Evolutionary conservation across 2,888 invertebrate genomes (phyloP), one percentile per base, ranked within the genome.

Genomic region (Malacosoma neustria): DNA sequence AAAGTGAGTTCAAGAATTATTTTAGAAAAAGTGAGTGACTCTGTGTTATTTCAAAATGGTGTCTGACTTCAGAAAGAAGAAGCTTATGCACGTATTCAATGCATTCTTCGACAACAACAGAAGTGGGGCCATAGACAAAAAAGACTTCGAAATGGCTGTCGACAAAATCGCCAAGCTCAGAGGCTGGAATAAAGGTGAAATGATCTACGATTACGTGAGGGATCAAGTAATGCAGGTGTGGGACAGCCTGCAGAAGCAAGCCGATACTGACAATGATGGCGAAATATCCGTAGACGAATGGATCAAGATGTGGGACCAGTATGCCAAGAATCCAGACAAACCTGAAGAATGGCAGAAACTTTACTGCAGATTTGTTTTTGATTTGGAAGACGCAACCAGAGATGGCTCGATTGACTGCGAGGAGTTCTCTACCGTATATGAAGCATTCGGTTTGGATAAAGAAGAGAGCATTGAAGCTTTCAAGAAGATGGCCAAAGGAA

Each of bases 51-150:
- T 22, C 90, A 80, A 72, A 65, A 82, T 82, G 80, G 92, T 94
- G 74, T 93, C 95, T 48, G 94, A 94, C 55, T 96, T 95, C 81
- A 92, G 95, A 70, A 93, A 92, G 86, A 93, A 94, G 89, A 96
- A 96, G 77, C 89, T 95, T 29, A 88, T 93, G 51, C 93, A 93
- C 77, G 92, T 95, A 38, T 96, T 95, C 89, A 91, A 92, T 67
- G 91, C 93, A 33, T 95, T 95, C 82, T 95, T 95, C 59, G 96
- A 96, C 87, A 92, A 92, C 49, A 93, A 96, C 77, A 91, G 91
- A 63, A 96, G 95, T 72, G 96, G 96, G 9, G 90, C 91, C 45
- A 94, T 96, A 52, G 95, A 96, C 62, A 91, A 92, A 70, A 93
- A 93, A 61, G 96, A 96, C 72, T 95, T 96, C 58, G 94, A 95